phyloP scores from a whole-genome alignment of 2,797 vertebrate genomes.

The Characodon lateralis region DNA sequence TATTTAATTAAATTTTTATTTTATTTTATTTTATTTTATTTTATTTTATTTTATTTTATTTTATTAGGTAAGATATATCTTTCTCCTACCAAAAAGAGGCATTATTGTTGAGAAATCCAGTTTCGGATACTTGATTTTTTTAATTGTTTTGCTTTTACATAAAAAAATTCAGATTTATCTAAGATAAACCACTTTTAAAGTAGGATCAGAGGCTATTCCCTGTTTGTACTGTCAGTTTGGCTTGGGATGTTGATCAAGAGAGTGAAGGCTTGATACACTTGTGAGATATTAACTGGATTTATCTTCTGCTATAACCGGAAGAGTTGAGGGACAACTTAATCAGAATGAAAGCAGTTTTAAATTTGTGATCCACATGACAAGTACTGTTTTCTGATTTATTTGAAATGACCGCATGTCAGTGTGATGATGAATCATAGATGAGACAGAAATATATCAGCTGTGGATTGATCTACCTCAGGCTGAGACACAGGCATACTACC shows the following conservation, averaged over 20 bases:
- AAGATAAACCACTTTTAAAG: not conserved
- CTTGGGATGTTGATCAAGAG: not conserved
- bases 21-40: not conserved
- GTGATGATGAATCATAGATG: slow-evolving; percentile 51
- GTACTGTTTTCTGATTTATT: slow-evolving; percentile 13
- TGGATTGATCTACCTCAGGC: slow-evolving; percentile 19
- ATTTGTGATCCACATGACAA: not conserved
- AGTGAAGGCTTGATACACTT: not conserved
- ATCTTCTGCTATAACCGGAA: slow-evolving; percentile 2
- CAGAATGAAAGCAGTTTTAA: slow-evolving; percentile 12
- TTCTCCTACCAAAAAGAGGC: slow-evolving; percentile 16
- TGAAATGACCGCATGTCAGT: not conserved
- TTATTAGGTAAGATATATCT: not conserved
- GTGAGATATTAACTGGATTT: not conserved
- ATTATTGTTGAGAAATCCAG: slow-evolving; percentile 50
- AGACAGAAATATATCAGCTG: slow-evolving; percentile 22
- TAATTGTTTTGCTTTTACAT: no score
- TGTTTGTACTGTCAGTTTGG: not conserved
- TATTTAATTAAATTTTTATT: not conserved
- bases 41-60: not conserved
- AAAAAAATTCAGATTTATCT: no score
- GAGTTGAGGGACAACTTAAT: not conserved
- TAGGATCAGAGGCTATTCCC: not conserved
- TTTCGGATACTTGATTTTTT: not conserved
- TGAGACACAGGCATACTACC: slow-evolving; percentile 14